Evolutionary conservation across 2,888 invertebrate genomes (phyloP).

Genomic region (Frankliniella fusca): DNA sequence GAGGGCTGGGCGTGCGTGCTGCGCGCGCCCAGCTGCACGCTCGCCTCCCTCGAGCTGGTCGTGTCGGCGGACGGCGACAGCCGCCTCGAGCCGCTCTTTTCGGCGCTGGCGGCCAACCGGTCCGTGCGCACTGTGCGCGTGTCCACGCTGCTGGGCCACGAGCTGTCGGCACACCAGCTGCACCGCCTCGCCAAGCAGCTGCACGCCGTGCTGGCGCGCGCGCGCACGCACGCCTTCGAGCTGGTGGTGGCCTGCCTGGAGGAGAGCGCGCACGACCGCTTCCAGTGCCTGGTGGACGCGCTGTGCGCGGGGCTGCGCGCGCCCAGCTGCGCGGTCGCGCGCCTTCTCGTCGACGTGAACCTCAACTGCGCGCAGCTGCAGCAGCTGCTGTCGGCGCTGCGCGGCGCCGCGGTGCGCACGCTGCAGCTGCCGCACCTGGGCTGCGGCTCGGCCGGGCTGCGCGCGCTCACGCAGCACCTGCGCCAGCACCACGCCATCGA

Average conservation of each 20-base stretch:
- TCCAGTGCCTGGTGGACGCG: constrained; percentile 55
- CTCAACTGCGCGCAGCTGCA: constrained; percentile 53
- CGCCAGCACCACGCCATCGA: constrained; percentile 49
- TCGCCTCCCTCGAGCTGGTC: constrained; percentile 52
- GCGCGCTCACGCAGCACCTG: constrained; percentile 51
- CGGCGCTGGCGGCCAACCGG: constrained; percentile 52
- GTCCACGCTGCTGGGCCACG: constrained; percentile 53
- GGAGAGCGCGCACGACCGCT: constrained; percentile 52
- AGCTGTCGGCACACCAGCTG: constrained; percentile 52
- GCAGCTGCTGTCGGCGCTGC: constrained; percentile 51
- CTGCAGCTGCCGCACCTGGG: constrained; percentile 55
- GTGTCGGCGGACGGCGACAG: constrained; percentile 44
- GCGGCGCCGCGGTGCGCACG: constrained; percentile 51
- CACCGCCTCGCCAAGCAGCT: constrained; percentile 50
- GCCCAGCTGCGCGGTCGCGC: constrained; percentile 41
- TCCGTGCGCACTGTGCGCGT: constrained; percentile 53
- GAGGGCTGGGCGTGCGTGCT: constrained; percentile 54
- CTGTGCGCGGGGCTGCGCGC: constrained; percentile 44
- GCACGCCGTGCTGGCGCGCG: constrained; percentile 50
- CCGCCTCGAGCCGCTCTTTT: constrained; percentile 52
- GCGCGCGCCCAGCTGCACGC: constrained; percentile 49
- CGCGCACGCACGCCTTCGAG: constrained; percentile 52
- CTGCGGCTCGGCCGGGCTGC: constrained; percentile 53
- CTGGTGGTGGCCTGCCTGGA: constrained; percentile 54
- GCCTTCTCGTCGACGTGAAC: constrained; percentile 54